Base-by-base conservation (phyloP, 2,888 invertebrate genomes). In the Dascillus cervinus region DNA sequence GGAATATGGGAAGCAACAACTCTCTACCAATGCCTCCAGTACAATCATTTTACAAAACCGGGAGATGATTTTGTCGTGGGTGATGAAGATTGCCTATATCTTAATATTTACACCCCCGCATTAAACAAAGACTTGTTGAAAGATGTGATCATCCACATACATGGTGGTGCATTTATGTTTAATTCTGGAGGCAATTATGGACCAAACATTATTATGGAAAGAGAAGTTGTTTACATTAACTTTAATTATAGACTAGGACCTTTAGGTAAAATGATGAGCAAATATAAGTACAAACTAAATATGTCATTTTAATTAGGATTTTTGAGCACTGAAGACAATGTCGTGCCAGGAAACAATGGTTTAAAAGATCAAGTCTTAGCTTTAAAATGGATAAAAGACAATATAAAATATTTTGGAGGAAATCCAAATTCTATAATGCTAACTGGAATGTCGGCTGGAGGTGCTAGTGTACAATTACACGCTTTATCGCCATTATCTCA, bases 341-440 rank as follows among this genome's bases (percentile, higher is more conserved):
- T 70, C 1, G 66, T 80, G 1, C 77, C 85, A 0, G 81, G 81
- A 3, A 85, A 85, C 57, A 74, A 73, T 48, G 85, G 84, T 0
- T 54, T 85, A 14, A 83, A 81, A 52, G 85, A 85, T 66, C 84
- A 85, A 63, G 66, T 69, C 12, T 65, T 78, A 43, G 83, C 82
- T 0, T 57, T 86, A 22, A 70, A 72, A 46, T 86, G 83, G 82
- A 63, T 82, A 0, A 73, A 75, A 34, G 61, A 72, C 23, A 80
- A 85, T 55, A 79, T 85, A 35, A 63, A 71, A 44, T 66, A 67
- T 53, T 85, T 86, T 47, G 81, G 80, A 2, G 85, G 85, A 1
- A 75, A 84, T 62, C 74, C 81, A 1, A 69, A 76, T 22, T 75
- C 76, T 33, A 69, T 85, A 14, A 79, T 82, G 0, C 56, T 85